These are phyloP conservation scores for Nysson spinosus DNA, from an alignment of 2,888 invertebrate genomes.

Conservation along the genomic window DNA sequence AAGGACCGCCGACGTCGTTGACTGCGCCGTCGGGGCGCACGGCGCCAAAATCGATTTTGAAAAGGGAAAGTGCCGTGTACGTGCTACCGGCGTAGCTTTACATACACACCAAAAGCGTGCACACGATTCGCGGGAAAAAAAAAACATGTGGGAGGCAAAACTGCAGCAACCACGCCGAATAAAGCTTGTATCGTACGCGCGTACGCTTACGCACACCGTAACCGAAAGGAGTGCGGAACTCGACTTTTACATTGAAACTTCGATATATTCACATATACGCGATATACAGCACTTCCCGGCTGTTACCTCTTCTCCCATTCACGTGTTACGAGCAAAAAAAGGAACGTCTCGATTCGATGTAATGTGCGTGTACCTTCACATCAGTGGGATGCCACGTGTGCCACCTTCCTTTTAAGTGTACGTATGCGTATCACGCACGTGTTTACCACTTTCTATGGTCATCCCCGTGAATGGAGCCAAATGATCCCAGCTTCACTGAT, in stretches of 20 bases:
- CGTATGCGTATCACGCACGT: slow-evolving; percentile 38
- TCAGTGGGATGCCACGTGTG: slow-evolving; percentile 48
- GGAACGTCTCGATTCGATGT: slow-evolving; percentile 36
- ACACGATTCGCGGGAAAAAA: slow-evolving; percentile 40
- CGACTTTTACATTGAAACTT: background rate
- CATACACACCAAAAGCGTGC: slow-evolving; percentile 35
- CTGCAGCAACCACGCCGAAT: slow-evolving; percentile 36
- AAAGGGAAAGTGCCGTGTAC: slow-evolving; percentile 72
- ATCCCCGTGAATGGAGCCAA: slow-evolving; percentile 45
- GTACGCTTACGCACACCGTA: slow-evolving; percentile 2
- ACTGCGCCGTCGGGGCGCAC: slow-evolving; percentile 54
- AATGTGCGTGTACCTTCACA: slow-evolving; percentile 43
- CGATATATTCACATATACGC: slow-evolving; percentile 15
- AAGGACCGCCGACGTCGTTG: slow-evolving; percentile 57
- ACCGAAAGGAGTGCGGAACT: background rate
- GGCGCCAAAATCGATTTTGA: slow-evolving; percentile 72
- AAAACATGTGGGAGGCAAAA: slow-evolving; percentile 49
- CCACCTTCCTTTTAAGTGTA: slow-evolving; percentile 33
- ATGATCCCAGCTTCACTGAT: slow-evolving; percentile 43
- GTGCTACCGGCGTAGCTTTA: slow-evolving; percentile 54
- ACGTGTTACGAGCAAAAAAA: slow-evolving; percentile 21
- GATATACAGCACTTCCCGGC: slow-evolving; percentile 30
- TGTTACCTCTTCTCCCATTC: slow-evolving; percentile 42
- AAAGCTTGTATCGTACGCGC: slow-evolving; percentile 31
- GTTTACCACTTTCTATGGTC: slow-evolving; percentile 12